Conservation (phyloP, 2,888 invertebrate genomes). For the Amaurobius ferox region DNA sequence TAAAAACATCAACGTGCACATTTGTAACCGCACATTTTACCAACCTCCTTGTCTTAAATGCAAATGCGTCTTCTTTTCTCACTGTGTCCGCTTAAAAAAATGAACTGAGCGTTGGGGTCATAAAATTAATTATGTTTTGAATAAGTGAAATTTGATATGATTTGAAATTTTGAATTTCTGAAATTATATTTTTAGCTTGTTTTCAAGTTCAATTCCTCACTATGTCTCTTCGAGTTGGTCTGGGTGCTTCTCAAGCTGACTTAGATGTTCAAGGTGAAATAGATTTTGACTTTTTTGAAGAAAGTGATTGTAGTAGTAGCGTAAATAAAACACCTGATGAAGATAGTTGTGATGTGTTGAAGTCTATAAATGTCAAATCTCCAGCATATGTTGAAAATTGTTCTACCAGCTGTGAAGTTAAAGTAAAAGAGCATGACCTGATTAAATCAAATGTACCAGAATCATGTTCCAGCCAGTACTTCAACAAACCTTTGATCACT, state of each 20-base stretch:
- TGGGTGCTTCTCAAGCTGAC: slow-evolving; percentile 73
- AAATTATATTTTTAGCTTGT: too few relatives aligned
- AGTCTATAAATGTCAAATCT: neutral
- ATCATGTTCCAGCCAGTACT: slow-evolving; percentile 29
- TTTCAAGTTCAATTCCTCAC: too few relatives aligned
- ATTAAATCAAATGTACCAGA: slow-evolving; percentile 9
- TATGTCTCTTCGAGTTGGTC: slow-evolving; percentile 74
- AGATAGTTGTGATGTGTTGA: neutral
- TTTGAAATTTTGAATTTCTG: too few relatives aligned
- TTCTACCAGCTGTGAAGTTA: neutral
- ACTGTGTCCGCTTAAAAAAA: too few relatives aligned
- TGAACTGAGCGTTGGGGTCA: too few relatives aligned
- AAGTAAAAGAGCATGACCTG: slow-evolving; percentile 10
- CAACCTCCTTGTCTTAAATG: too few relatives aligned
- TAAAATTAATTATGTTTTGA: too few relatives aligned
- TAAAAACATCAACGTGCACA: too few relatives aligned
- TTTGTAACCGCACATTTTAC: too few relatives aligned
- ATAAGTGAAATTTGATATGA: too few relatives aligned
- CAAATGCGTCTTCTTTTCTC: too few relatives aligned
- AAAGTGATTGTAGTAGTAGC: slow-evolving; percentile 26
- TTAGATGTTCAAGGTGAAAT: slow-evolving; percentile 74
- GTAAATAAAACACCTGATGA: slow-evolving; percentile 3
- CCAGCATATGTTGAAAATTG: neutral
- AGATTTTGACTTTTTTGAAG: slow-evolving; percentile 74
- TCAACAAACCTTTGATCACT: slow-evolving; percentile 48